Percentiles rank a stretch among this genome's conserved stretches.
These are phyloP conservation scores for Cepphus grylle DNA, from an alignment of 2,113 vertebrate genomes.

Conservation along the genomic window DNA sequence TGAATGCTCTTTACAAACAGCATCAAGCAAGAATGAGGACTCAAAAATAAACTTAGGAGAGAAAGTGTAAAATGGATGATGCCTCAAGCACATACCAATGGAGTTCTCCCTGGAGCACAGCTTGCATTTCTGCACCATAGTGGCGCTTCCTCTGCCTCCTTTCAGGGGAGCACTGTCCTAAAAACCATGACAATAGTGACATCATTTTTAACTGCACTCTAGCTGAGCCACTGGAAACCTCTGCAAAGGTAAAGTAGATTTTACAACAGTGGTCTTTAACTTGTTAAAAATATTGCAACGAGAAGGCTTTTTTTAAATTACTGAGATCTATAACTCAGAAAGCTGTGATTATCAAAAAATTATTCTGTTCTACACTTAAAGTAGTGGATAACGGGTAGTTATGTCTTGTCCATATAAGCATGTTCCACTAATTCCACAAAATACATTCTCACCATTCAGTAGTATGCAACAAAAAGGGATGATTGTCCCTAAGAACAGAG, in stretches of 20 bases:
- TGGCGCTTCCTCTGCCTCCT: conserved; percentile 91
- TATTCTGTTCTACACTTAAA: background rate
- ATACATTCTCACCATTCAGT: background rate
- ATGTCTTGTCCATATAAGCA: background rate
- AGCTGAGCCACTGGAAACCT: background rate
- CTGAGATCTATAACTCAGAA: background rate
- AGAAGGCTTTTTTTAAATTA: background rate
- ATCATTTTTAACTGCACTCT: background rate
- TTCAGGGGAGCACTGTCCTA: conserved; percentile 92
- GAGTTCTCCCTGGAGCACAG: conserved; percentile 96
- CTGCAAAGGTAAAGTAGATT: background rate
- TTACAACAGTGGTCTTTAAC: background rate
- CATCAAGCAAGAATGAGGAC: background rate
- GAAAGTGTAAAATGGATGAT: background rate
- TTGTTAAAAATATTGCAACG: background rate
- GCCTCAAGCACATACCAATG: conserved; percentile 80
- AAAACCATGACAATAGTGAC: background rate
- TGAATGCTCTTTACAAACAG: background rate
- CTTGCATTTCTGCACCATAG: conserved; percentile 98
- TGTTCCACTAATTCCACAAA: background rate
- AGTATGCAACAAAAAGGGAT: background rate
- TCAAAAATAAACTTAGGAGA: background rate
- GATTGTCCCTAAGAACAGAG: background rate
- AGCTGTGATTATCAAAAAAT: background rate
- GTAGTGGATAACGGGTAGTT: background rate